Evolutionary conservation across 1,140 invertebrate species (phyloP), one percentile per base, ranked within the genome.

Genomic region (Drosophila hydei): DNA sequence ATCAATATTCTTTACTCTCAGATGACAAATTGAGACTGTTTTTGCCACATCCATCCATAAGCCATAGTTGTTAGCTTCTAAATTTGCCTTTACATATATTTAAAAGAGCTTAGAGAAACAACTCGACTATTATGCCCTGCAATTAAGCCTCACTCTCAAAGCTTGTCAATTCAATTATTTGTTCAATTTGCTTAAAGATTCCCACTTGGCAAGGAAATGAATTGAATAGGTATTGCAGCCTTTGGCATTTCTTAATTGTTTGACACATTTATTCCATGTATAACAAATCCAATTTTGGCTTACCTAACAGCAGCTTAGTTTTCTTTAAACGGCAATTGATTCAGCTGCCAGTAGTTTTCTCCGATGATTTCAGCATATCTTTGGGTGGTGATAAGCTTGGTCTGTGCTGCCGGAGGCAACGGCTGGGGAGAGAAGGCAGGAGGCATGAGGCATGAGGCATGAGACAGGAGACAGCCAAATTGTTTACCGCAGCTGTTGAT

Each of bases 401-500:
- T n/a, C n/a, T n/a, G n/a, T n/a, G n/a, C n/a, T n/a, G n/a, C n/a
- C n/a, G n/a, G 21, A 23, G 21, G 21, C 21, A 23, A 23, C 21
- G 21, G 21, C 38, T 36, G 40, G 25, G 50, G 51, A 23, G 2
- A 23, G 21, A 2, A 2, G 4, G 4, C 21, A 23, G 21, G 21
- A 2, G 21, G 4, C 21, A 36, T 3, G 4, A 8, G 60, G 73
- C 58, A 81, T 68, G 18, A 2, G 33, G 2, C 3, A 9, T 6
- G 33, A 11, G 33, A 36, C 9, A 9, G 11, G 0, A 8, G 75
- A 33, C 47, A 55, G 55, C 55, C 58, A 85, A 84, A 85, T 76
- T 84, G 80, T 67, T 79, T 85, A 70, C 45, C 71, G 64, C 67
- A 77, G 77, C 77, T 81, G 81, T 72, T 88, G 81, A 87, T 87